These are phyloP conservation scores for Chlorodrepanis virens DNA, from an alignment of 2,113 vertebrate genomes.

Conservation along the genomic window DNA sequence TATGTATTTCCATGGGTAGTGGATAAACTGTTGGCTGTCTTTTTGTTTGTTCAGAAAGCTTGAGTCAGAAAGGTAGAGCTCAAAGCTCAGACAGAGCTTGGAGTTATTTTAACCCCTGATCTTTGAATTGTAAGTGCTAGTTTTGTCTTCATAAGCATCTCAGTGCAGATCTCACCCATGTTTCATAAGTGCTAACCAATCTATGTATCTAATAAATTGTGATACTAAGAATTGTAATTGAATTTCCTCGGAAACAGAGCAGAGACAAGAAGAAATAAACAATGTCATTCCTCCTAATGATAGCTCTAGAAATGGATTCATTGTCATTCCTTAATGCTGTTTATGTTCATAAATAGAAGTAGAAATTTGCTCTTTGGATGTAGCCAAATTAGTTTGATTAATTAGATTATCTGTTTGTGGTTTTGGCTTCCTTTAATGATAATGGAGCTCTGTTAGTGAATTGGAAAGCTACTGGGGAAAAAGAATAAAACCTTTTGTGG, in stretches of 20 bases:
- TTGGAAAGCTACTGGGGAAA: conserved; percentile 28
- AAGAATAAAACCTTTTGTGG: conserved; percentile 57
- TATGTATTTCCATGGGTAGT: neutral
- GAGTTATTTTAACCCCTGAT: neutral
- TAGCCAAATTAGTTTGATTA: conserved; percentile 41
- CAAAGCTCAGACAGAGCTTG: neutral
- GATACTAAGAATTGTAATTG: neutral
- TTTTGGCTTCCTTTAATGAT: conserved; percentile 48
- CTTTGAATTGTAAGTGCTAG: neutral
- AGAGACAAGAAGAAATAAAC: neutral
- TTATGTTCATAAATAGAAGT: neutral
- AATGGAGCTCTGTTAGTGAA: conserved; percentile 49
- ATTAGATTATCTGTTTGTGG: conserved; percentile 39
- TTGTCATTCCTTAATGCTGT: neutral
- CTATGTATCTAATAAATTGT: neutral
- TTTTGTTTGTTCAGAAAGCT: neutral
- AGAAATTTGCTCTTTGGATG: neutral
- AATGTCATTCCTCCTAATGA: neutral
- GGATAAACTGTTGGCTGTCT: neutral
- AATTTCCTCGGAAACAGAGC: neutral
- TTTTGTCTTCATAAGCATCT: neutral
- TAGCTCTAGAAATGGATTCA: neutral
- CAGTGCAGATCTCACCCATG: neutral
- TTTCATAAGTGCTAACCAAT: neutral
- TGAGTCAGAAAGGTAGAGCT: neutral